phyloP scores from a whole-genome alignment of 2,113 vertebrate species.

The Plestiodon gilberti region DNA sequence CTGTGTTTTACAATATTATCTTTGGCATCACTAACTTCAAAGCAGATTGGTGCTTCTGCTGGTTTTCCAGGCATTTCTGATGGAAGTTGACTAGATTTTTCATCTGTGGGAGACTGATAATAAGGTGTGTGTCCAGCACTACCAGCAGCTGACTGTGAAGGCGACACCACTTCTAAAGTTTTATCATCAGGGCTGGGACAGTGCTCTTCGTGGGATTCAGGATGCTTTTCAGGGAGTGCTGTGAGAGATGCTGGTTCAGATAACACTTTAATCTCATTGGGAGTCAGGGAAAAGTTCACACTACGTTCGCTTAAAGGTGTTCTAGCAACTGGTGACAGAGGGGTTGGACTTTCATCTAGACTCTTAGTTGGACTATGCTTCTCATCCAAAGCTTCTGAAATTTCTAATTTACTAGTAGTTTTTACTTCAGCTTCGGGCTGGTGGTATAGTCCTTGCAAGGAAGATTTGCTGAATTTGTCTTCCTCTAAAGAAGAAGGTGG shows the following conservation, averaged over 20 bases:
- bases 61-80: slow-evolving; percentile 71
- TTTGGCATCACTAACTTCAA: slow-evolving; percentile 88
- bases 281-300: slow-evolving; percentile 84
- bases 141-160: slow-evolving; percentile 87
- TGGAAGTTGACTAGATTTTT: slow-evolving; percentile 82
- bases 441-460: slow-evolving; percentile 72
- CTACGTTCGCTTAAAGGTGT: slow-evolving; percentile 89
- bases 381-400: slow-evolving; percentile 64
- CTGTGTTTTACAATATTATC: slow-evolving; percentile 80
- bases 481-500: slow-evolving; percentile 91
- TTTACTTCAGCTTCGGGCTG: slow-evolving; percentile 63
- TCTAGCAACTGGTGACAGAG: slow-evolving; percentile 83
- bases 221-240: slow-evolving; percentile 66
- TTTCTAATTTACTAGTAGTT: slow-evolving; percentile 60
- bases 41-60: slow-evolving; percentile 64
- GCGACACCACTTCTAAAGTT: slow-evolving; percentile 89
- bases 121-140: slow-evolving; percentile 96
- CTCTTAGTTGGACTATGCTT: slow-evolving; percentile 71
- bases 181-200: slow-evolving; percentile 90
- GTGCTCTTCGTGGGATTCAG: slow-evolving; percentile 75
- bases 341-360: slow-evolving; percentile 72
- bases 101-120: slow-evolving; percentile 95
- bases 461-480: slow-evolving; percentile 83
- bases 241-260: slow-evolving; percentile 78
- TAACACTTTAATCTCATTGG: slow-evolving; percentile 81